Evolutionary conservation across 1,140 invertebrate genomes (phyloP), one percentile per base, ranked within the genome.

Genomic region (Heliconius hermathena): DNA sequence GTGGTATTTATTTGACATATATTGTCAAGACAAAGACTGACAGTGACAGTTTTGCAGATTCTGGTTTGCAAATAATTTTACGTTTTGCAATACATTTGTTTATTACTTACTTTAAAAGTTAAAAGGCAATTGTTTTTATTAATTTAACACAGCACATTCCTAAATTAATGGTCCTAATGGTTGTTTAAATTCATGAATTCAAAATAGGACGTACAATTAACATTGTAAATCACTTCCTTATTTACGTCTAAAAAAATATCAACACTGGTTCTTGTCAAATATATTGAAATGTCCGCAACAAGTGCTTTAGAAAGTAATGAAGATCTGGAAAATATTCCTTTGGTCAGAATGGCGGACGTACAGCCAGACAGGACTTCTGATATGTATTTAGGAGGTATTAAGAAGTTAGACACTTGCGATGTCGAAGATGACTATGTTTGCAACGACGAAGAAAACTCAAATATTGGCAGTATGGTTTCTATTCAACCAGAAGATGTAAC

Each of bases 341-440:
- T 93, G 6, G 91, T 93, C 3, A 88, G 90, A 29, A 91, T 93
- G 91, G 89, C 88, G 46, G 91, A 93, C 73, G 89, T 93, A 2
- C 90, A 93, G 71, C 90, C 91, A n/a, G 87, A 89, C 71, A 87
- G 85, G 71, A 83, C 74, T 82, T 76, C 76, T 26, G 84, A 84
- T 46, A 75, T 79, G 75, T 83, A 75, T 73, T 29, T 81, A 20
- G 71, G 76, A 13, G 71, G 80, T 66, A 76, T 77, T 22, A 82
- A 88, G 71, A 75, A 78, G 6, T 74, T 85, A 9, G 85, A 88
- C 57, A 85, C 84, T 1, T 86, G 79, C 82, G 74, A 84, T 72
- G 80, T 88, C 54, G 87, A 90, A 60, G 77, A 80, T 79, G 70
- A 84, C 0, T 85, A 85, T 66, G 84, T 83, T 26, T 86, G 83